Conservation (phyloP, 2,797 vertebrate species). For the Gobionotothen gibberifrons region DNA sequence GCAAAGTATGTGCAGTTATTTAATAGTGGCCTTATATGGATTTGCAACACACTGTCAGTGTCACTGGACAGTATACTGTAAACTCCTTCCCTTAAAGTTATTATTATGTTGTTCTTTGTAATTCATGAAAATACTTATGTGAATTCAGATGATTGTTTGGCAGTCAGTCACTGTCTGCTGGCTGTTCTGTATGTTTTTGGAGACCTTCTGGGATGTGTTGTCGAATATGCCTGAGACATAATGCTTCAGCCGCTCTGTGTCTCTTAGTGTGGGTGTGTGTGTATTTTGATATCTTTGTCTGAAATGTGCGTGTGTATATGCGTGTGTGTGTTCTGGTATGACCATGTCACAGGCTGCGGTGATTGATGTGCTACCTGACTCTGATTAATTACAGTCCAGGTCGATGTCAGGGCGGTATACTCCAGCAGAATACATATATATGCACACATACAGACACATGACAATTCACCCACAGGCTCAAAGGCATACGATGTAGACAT, state of each 20-base stretch:
- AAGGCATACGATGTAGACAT: background rate
- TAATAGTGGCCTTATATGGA: too few species aligned
- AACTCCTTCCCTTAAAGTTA: background rate
- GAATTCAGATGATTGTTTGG: conserved; percentile 34
- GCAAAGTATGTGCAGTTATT: background rate
- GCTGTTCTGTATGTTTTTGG: conserved; percentile 44
- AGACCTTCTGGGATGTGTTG: conserved; percentile 56
- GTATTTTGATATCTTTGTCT: conserved; percentile 2
- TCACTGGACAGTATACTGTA: background rate
- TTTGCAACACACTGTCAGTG: too few species aligned
- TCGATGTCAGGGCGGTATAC: conserved; percentile 52
- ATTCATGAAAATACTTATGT: conserved; percentile 7
- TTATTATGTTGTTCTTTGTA: background rate
- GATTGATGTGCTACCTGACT: conserved; percentile 73
- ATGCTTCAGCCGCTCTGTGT: background rate
- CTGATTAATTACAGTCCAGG: conserved; percentile 76
- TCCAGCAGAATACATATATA: conserved; percentile 54
- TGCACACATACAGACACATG: conserved; percentile 24
- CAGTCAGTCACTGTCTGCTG: conserved; percentile 46
- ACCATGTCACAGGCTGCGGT: conserved; percentile 52
- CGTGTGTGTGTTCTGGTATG: conserved; percentile 1
- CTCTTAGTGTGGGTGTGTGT: conserved; percentile 5
- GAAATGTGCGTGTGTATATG: background rate
- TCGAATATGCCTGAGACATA: conserved; percentile 34
- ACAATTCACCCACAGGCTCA: conserved; percentile 20